These are phyloP conservation scores for Agriopis leucophaearia DNA, from an alignment of 2,888 invertebrate species.

Conservation along the genomic window DNA sequence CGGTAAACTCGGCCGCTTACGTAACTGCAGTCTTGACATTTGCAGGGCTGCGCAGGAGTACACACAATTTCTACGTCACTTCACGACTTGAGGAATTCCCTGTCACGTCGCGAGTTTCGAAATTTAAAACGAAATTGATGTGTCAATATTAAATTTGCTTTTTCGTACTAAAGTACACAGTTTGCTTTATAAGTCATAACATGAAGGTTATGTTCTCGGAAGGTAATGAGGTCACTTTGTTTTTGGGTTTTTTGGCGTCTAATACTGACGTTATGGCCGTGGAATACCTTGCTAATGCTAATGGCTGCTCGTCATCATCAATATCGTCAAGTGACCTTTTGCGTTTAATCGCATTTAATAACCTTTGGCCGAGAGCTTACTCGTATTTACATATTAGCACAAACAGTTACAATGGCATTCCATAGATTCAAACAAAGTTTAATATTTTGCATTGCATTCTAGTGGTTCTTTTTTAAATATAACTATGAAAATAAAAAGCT, in stretches of 20 bases:
- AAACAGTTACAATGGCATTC: neutral
- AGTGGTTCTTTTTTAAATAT: neutral
- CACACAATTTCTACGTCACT: constrained; percentile 55
- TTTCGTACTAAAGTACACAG: constrained; percentile 5
- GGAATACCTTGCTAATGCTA: constrained; percentile 32
- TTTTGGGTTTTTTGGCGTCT: constrained; percentile 30
- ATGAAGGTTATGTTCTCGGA: constrained; percentile 36
- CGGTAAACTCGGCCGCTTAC: constrained; percentile 62
- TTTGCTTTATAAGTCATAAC: constrained; percentile 25
- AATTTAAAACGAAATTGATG: constrained; percentile 57
- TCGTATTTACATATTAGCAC: constrained; percentile 11
- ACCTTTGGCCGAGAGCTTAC: constrained; percentile 8
- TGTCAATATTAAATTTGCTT: constrained; percentile 50
- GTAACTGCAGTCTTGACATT: constrained; percentile 75
- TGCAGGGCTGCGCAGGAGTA: constrained; percentile 67
- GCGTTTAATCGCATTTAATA: constrained; percentile 16
- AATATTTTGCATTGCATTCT: neutral
- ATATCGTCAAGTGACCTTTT: constrained; percentile 33
- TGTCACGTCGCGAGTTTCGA: constrained; percentile 65
- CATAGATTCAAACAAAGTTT: neutral
- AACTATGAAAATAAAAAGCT: too few relatives aligned
- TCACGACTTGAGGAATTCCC: constrained; percentile 68
- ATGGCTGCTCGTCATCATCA: constrained; percentile 24
- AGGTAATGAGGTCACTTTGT: constrained; percentile 31
- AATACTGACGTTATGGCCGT: constrained; percentile 23